Base-by-base conservation (phyloP, 1,140 invertebrate species). In the Drosophila tristis region DNA sequence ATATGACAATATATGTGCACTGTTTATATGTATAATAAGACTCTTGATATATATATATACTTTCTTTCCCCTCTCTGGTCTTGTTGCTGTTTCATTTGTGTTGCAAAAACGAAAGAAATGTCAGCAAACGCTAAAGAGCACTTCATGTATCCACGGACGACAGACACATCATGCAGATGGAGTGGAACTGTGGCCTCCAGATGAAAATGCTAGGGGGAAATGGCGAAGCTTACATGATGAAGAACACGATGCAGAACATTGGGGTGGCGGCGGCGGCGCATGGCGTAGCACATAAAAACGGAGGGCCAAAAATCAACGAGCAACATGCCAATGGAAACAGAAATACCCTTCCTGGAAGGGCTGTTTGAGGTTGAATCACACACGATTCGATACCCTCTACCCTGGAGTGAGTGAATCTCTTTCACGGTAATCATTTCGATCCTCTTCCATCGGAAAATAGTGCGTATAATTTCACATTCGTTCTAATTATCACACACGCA, bases 121-220 rank as follows among this genome's bases (percentile, higher is more conserved):
- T 87, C 84, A 87, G 84, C 84, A 87, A 89, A 87, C 84, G 84
- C 84, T 90, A 80, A 87, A 87, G 84, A 87, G 84, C 72, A 80
- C 84, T 78, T 71, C 65, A 78, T 77, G 67, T 70, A 55, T 51
- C 63, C 63, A 68, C 51, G 56, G 39, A 50, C 42, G n/a, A 13
- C 55, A 26, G 53, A 75, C 72, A 68, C 74, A 76, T 55, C 72
- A 75, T 76, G 68, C 43, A 73, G 57, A 73, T 75, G 63, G 53
- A 59, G 63, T 51, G 26, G 48, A 57, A 51, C 20, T 31, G 42
- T 42, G 20, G 20, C 15, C 47, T 25, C n/a, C 3, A 61, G 42
- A 29, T 29, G 25, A 11, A 62, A n/a, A 48, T 44, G 50, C 13
- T 47, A 26, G 23, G 8, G 35, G 51, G 45, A 63, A 31, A 25